These are phyloP conservation scores for Alexandromys fortis DNA, from an alignment of 2,113 vertebrate species.

Conservation along the genomic window DNA sequence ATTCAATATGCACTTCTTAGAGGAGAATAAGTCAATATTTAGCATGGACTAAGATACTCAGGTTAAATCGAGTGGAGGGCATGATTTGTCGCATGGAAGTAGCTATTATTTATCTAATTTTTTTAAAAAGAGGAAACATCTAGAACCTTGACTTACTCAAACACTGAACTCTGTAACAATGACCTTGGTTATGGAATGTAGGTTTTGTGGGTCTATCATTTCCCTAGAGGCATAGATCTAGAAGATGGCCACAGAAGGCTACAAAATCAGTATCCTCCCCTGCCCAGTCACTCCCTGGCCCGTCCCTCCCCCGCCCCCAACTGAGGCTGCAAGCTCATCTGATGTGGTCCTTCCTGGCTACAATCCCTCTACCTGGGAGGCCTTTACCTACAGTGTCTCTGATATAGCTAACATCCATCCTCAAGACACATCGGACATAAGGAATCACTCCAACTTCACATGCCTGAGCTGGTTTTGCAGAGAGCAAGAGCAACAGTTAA, in stretches of 20 bases:
- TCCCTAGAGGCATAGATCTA: background rate
- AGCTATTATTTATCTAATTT: background rate
- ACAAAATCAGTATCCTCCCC: background rate
- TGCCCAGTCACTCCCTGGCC: too few relatives aligned
- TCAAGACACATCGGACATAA: rapidly evolving
- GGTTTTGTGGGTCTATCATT: background rate
- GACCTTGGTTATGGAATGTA: background rate
- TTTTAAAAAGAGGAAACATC: background rate
- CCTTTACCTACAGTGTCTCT: rapidly evolving
- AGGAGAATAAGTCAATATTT: background rate
- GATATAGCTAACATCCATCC: background rate
- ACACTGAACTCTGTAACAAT: background rate
- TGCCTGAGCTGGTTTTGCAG: rapidly evolving
- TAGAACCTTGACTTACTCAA: background rate
- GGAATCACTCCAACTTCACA: background rate
- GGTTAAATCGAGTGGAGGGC: background rate
- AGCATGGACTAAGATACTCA: background rate
- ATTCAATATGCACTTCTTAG: background rate
- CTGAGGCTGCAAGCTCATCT: background rate
- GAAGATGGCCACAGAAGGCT: background rate
- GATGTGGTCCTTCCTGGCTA: background rate
- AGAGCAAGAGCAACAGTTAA: background rate
- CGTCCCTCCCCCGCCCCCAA: too few relatives aligned
- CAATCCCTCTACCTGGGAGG: background rate
- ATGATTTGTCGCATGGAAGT: background rate